Conservation (phyloP, 1,140 invertebrate species). For the Babylonia areolata region DNA sequence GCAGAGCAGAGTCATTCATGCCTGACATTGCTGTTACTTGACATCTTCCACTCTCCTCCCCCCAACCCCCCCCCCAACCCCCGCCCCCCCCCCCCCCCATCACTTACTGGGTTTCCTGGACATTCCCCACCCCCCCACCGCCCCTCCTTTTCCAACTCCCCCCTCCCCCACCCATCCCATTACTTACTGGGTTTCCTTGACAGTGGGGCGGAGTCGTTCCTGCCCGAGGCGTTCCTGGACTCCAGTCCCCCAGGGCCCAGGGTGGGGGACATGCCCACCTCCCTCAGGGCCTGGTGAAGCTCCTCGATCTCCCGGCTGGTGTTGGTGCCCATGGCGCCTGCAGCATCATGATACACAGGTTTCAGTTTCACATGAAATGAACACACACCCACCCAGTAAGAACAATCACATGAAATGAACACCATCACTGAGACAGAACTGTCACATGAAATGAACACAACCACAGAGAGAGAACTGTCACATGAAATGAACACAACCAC, state of each 20-base stretch:
- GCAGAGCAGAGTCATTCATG: slow-evolving; percentile 47
- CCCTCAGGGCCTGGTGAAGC: slow-evolving; percentile 65
- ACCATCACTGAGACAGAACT: neutral
- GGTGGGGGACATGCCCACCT: slow-evolving; percentile 63
- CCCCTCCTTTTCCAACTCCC: too few species aligned
- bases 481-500: too few species aligned
- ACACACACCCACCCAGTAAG: neutral
- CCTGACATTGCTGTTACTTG: too few species aligned
- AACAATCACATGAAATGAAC: neutral
- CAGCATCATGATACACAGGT: neutral
- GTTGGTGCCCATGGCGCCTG: slow-evolving; percentile 69
- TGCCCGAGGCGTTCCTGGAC: slow-evolving; percentile 17
- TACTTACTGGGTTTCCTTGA: slow-evolving; percentile 47
- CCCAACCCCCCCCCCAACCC: too few species aligned
- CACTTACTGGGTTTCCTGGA: slow-evolving; percentile 47
- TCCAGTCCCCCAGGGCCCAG: slow-evolving; percentile 37
- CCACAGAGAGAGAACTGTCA: too few species aligned
- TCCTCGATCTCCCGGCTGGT: slow-evolving; percentile 73
- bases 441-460: too few species aligned
- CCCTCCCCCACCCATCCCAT: too few species aligned
- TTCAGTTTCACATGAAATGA: neutral
- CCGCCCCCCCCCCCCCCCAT: too few species aligned
- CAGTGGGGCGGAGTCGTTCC: slow-evolving; percentile 51
- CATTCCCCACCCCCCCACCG: too few species aligned
- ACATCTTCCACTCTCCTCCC: too few species aligned